These are phyloP conservation scores for Meleagris gallopavo DNA, from an alignment of 2,113 vertebrate species.

Conservation along the genomic window DNA sequence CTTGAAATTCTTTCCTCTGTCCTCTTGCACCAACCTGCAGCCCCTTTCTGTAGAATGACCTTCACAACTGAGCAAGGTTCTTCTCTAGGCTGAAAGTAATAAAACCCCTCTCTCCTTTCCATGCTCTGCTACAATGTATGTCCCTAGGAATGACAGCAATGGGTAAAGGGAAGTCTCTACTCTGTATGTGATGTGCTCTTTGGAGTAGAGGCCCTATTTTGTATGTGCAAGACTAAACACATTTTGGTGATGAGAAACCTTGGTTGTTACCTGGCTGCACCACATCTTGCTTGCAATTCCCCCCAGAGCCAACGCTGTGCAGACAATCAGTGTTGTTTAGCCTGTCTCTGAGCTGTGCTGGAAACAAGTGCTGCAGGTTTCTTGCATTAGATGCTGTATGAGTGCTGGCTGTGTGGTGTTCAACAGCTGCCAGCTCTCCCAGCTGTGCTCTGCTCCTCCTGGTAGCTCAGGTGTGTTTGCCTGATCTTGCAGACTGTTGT, in stretches of 20 bases:
- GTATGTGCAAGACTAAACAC: background rate
- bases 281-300: background rate
- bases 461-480: constrained; percentile 19
- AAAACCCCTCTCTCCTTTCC: background rate
- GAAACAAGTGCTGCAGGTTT: background rate
- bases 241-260: background rate
- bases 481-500: background rate
- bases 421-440: constrained; percentile 19
- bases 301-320: too few relatives aligned
- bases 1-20: constrained; percentile 7
- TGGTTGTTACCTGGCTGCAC: background rate
- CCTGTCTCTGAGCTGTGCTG: background rate
- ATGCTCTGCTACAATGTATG: fast-evolving
- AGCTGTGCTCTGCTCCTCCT: background rate
- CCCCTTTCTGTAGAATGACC: background rate
- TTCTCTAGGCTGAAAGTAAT: background rate
- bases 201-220: background rate
- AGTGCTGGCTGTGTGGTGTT: background rate
- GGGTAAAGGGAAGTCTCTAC: background rate
- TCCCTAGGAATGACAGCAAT: background rate
- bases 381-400: background rate
- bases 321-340: background rate
- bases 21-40: background rate
- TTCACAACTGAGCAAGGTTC: background rate
- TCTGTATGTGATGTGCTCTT: fast-evolving